phyloP scores from a whole-genome alignment of 2,113 vertebrate genomes.

The Vombatus ursinus region DNA sequence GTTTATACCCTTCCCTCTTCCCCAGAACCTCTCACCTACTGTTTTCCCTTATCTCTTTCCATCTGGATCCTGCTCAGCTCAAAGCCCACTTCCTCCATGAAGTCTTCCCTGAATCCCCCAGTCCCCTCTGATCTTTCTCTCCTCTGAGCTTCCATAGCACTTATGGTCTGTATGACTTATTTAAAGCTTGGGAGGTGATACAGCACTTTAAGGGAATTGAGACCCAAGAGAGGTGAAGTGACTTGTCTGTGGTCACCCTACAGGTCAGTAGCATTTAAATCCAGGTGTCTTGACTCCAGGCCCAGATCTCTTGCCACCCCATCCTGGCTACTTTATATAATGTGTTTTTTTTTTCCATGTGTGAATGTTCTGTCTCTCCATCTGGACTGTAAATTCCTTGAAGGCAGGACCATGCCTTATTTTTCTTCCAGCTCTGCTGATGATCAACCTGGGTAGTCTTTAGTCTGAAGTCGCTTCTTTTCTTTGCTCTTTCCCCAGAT shows the following conservation, averaged over 20 bases:
- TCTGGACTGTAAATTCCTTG: neutral
- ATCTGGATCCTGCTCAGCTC: neutral
- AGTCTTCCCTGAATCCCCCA: neutral
- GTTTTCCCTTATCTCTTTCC: too few relatives aligned
- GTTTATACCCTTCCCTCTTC: neutral
- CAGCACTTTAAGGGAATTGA: neutral
- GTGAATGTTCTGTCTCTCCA: neutral
- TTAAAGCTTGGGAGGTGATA: too few relatives aligned
- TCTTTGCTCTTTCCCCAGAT: constrained; percentile 79
- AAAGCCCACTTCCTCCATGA: neutral
- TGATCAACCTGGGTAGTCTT: neutral
- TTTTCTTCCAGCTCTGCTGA: neutral
- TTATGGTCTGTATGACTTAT: neutral
- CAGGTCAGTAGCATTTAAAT: neutral
- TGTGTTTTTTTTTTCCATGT: neutral
- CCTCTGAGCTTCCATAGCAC: neutral
- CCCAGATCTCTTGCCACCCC: neutral
- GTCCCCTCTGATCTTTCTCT: neutral
- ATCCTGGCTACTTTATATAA: neutral
- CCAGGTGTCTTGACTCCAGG: neutral
- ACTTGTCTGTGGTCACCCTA: neutral
- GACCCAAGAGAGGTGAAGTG: neutral
- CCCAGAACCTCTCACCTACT: neutral
- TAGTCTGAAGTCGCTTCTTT: neutral
- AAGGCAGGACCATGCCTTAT: neutral